Evolutionary conservation across 1,140 invertebrate species (phyloP).

Genomic region (Parapsyche elsis): DNA sequence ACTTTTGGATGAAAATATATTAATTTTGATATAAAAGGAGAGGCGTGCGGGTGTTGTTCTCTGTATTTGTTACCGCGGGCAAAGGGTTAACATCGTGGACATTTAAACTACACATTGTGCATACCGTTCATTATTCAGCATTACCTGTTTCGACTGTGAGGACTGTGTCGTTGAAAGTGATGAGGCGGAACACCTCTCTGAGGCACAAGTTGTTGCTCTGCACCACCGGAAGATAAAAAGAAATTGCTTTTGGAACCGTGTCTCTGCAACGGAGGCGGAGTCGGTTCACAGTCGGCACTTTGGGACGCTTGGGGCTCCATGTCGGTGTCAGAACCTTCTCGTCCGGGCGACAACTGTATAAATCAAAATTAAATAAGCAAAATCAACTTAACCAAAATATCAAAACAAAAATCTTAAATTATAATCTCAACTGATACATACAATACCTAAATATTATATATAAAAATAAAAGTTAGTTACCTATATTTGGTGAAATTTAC

Average conservation of each 20-base stretch:
- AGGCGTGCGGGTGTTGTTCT: too few relatives aligned
- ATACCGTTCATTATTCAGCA: too few relatives aligned
- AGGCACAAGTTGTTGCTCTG: conserved; percentile 58
- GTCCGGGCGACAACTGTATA: conserved; percentile 79
- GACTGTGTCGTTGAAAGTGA: conserved; percentile 73
- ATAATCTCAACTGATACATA: not conserved
- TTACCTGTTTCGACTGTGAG: conserved; percentile 77
- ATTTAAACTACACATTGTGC: not conserved
- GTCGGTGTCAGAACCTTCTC: conserved; percentile 80
- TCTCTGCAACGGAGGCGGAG: conserved; percentile 86
- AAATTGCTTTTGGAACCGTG: conserved; percentile 93
- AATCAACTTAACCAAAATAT: not conserved
- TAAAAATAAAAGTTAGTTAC: not conserved
- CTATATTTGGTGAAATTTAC: too few relatives aligned
- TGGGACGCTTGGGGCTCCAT: conserved; percentile 88
- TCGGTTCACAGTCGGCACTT: conserved; percentile 93
- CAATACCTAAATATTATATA: not conserved
- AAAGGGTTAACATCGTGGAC: too few relatives aligned
- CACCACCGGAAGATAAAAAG: conserved; percentile 76
- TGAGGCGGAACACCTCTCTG: conserved; percentile 63
- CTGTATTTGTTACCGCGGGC: too few relatives aligned
- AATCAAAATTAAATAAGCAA: conserved; percentile 15
- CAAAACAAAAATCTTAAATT: not conserved
- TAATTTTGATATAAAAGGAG: too few relatives aligned
- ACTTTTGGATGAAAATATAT: too few relatives aligned